These are phyloP conservation scores for Ectemnius lituratus DNA, from an alignment of 2,888 invertebrate species.

Conservation along the genomic window DNA sequence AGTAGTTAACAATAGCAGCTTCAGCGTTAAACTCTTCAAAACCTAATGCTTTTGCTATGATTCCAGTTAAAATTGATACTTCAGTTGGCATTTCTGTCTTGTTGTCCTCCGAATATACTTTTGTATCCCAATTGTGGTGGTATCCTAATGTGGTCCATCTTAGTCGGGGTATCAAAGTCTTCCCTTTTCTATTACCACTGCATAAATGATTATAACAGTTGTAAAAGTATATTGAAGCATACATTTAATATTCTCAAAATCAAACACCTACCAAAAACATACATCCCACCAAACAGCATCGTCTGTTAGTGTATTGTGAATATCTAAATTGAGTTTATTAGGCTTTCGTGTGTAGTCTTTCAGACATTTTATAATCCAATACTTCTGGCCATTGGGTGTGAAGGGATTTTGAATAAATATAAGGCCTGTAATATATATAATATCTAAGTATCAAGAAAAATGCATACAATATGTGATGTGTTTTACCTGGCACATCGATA, in stretches of 20 bases:
- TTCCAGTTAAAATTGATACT: constrained; percentile 82
- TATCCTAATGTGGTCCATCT: constrained; percentile 98
- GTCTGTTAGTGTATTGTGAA: constrained; percentile 74
- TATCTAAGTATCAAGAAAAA: not conserved
- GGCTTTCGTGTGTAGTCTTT: constrained; percentile 87
- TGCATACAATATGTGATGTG: not conserved
- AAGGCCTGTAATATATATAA: constrained; percentile 80
- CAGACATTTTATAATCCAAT: constrained; percentile 90
- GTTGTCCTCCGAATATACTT: constrained; percentile 87
- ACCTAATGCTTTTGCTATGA: constrained; percentile 82
- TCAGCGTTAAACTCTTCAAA: constrained; percentile 86
- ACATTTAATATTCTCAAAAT: not conserved
- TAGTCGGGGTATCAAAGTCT: constrained; percentile 80
- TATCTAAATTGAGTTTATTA: constrained; percentile 85
- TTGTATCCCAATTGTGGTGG: constrained; percentile 98
- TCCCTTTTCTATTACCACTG: constrained; percentile 55
- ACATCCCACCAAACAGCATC: constrained; percentile 84
- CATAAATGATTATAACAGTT: constrained; percentile 13
- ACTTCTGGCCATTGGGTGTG: constrained; percentile 86
- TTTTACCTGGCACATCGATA: constrained; percentile 80
- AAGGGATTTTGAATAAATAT: constrained; percentile 92
- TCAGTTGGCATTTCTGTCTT: constrained; percentile 87
- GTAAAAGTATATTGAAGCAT: constrained; percentile 7
- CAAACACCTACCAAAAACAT: constrained; percentile 77
- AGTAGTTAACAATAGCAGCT: constrained; percentile 98